Evolutionary conservation across 1,140 invertebrate species (phyloP).

Genomic region (Trypoxylus dichotomus): DNA sequence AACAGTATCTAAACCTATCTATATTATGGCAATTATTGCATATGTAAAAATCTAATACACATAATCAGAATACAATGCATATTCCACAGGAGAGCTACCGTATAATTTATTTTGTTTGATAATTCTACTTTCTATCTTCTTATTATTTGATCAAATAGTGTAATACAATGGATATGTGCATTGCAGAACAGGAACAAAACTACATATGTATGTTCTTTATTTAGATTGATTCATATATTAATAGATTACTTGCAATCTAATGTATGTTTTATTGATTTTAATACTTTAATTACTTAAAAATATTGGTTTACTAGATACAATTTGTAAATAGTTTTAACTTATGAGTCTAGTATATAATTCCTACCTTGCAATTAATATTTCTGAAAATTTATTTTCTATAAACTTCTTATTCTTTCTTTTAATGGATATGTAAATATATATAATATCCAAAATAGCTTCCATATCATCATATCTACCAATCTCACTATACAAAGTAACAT

Average conservation of each 20-base stretch:
- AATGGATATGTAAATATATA: conserved; percentile 19
- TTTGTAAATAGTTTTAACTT: neutral
- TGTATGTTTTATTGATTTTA: neutral
- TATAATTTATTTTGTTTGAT: neutral
- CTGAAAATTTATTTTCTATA: neutral
- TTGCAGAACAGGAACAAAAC: neutral
- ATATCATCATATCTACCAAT: conserved; percentile 1
- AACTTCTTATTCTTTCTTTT: neutral
- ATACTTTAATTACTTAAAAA: neutral
- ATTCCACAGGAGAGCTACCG: neutral
- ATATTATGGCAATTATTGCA: conserved; percentile 27
- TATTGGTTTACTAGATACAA: neutral
- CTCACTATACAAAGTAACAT: conserved; percentile 14
- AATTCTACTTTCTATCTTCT: neutral
- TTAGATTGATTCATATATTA: too few relatives aligned
- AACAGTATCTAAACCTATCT: neutral
- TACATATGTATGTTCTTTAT: neutral
- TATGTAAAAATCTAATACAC: conserved; percentile 26
- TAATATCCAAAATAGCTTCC: conserved; percentile 20
- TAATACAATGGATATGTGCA: neutral
- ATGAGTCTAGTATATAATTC: neutral
- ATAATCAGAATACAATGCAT: neutral
- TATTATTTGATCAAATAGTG: neutral
- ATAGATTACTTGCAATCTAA: neutral
- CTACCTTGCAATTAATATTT: neutral